A percentile compares a stretch with the other conserved stretches of the same genome.
phyloP scores from a whole-genome alignment of 2,797 vertebrate genomes.

The Danio aesculapii region DNA sequence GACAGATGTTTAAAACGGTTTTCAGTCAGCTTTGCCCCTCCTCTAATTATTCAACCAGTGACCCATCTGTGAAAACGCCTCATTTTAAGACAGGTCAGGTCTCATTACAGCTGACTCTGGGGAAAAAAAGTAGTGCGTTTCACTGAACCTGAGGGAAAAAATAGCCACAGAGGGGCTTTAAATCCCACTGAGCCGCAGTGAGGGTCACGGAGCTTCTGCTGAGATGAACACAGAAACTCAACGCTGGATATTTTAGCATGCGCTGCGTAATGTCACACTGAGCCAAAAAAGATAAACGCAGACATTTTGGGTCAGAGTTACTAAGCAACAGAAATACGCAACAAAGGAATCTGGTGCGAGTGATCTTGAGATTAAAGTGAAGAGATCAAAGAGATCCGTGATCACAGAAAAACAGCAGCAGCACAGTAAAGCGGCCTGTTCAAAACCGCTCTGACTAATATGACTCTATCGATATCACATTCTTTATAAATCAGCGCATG shows the following conservation, averaged over 20 bases:
- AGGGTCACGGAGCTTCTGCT: conserved; percentile 14
- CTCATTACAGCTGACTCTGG: conserved; percentile 50
- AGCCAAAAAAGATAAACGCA: conserved; percentile 27
- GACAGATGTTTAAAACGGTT: conserved; percentile 26
- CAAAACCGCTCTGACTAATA: not conserved
- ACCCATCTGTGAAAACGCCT: conserved; percentile 53
- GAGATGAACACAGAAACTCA: conserved; percentile 8
- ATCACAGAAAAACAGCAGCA: conserved; percentile 46
- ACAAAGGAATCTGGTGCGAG: conserved; percentile 54
- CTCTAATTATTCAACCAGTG: conserved; percentile 48
- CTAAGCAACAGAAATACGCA: conserved; percentile 52
- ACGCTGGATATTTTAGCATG: conserved; percentile 21
- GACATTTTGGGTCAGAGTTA: conserved; percentile 46
- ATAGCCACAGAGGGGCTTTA: conserved; percentile 35
- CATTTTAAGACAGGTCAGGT: conserved; percentile 56
- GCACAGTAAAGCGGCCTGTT: conserved; percentile 12
- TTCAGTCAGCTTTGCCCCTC: conserved; percentile 21
- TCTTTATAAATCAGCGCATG: not conserved
- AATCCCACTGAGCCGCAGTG: conserved; percentile 40
- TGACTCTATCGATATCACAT: not conserved
- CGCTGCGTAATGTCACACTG: conserved; percentile 3
- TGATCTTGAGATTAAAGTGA: conserved; percentile 35
- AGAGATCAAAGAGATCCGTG: conserved; percentile 52
- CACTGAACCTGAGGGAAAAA: conserved; percentile 15
- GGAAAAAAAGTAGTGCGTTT: conserved; percentile 37